These are phyloP conservation scores for Plutella xylostella DNA, from an alignment of 2,888 invertebrate species.

Conservation along the genomic window DNA sequence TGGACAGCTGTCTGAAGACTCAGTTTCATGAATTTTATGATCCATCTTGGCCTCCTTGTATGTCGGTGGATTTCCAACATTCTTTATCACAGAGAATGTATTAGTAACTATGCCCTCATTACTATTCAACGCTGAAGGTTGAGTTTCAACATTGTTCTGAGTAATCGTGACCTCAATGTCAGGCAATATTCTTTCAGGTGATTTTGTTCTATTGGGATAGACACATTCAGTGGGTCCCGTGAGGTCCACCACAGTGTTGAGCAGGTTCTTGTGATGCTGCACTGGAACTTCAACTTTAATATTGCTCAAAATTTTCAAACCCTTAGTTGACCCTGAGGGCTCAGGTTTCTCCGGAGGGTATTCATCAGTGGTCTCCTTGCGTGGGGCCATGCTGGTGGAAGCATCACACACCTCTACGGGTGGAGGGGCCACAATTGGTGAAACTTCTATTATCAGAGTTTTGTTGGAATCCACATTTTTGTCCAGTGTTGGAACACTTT, in stretches of 20 bases:
- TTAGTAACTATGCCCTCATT: slow-evolving; percentile 35
- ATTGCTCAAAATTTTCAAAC: slow-evolving; percentile 64
- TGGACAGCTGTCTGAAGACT: slow-evolving; percentile 55
- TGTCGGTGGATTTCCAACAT: slow-evolving; percentile 45
- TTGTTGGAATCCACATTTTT: slow-evolving; percentile 37
- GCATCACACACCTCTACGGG: slow-evolving; percentile 15
- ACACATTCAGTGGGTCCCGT: slow-evolving; percentile 47
- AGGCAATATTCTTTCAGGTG: slow-evolving; percentile 52
- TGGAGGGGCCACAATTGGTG: slow-evolving; percentile 35
- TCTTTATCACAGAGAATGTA: slow-evolving; percentile 58
- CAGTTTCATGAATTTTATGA: slow-evolving; percentile 42
- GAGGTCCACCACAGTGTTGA: slow-evolving; percentile 57
- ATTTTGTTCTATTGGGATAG: slow-evolving; percentile 30
- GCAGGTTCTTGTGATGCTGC: slow-evolving; percentile 55
- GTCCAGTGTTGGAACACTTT: slow-evolving; percentile 29
- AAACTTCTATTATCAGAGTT: slow-evolving; percentile 55
- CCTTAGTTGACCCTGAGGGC: slow-evolving; percentile 37
- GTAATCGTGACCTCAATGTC: slow-evolving; percentile 56
- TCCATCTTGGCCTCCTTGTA: slow-evolving; percentile 39
- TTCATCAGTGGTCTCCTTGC: not conserved
- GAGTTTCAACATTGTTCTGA: slow-evolving; percentile 35
- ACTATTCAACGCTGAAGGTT: slow-evolving; percentile 30
- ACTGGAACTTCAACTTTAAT: slow-evolving; percentile 67
- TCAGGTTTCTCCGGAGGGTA: slow-evolving; percentile 24
- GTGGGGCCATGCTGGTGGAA: slow-evolving; percentile 17